phyloP scores from a whole-genome alignment of 2,113 vertebrate species.

The Epinephelus fuscoguttatus region DNA sequence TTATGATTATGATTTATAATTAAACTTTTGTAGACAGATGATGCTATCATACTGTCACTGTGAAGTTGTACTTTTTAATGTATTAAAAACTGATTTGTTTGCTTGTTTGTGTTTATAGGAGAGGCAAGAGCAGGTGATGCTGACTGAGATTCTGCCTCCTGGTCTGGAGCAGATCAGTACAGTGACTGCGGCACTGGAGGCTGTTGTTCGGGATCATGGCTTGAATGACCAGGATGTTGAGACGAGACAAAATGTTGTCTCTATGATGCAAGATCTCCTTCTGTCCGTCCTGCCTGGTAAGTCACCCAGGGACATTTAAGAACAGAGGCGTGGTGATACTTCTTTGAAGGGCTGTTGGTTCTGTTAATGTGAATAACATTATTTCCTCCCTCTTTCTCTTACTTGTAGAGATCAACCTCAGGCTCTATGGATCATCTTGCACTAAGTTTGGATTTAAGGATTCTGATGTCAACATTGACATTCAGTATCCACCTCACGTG shows the following conservation, averaged over 20 bases:
- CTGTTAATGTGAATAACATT: not conserved
- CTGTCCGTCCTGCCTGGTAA: conserved; percentile 90
- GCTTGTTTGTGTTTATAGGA: conserved; percentile 82
- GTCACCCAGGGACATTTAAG: not conserved
- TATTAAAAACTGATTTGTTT: not conserved
- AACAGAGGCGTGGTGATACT: not conserved
- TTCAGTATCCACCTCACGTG: conserved; percentile 91
- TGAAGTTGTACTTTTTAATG: not conserved
- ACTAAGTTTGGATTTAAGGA: conserved; percentile 94
- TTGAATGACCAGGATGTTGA: conserved; percentile 87
- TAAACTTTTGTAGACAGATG: not conserved
- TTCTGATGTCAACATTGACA: conserved; percentile 95
- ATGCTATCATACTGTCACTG: not conserved
- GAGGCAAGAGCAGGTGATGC: conserved; percentile 88
- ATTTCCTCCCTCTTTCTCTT: not conserved
- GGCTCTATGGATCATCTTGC: conserved; percentile 95
- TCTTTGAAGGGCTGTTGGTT: not conserved
- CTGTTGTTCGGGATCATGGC: conserved; percentile 87
- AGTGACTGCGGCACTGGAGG: conserved; percentile 86
- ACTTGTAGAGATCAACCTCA: conserved; percentile 90
- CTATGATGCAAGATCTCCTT: conserved; percentile 88
- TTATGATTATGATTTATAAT: not conserved
- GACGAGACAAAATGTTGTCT: conserved; percentile 85
- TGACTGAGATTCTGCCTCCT: conserved; percentile 90
- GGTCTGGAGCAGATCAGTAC: conserved; percentile 86